phyloP scores from a whole-genome alignment of 2,888 invertebrate genomes.

The Oligia fasciuncula region DNA sequence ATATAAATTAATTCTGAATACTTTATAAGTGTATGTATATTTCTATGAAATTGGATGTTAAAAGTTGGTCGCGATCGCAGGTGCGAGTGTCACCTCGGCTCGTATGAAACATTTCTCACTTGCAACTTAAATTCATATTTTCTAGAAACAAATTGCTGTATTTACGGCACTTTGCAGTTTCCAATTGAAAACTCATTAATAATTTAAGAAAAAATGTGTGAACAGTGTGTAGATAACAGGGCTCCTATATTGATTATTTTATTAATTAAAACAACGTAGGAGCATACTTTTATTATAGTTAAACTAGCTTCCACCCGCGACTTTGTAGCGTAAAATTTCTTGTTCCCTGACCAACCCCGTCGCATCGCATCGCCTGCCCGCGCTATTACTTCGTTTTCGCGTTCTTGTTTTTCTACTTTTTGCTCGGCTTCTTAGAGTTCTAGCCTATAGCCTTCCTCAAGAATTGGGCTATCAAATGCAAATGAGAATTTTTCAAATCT shows the following conservation, averaged over 20 bases:
- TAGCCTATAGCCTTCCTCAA: too few species aligned
- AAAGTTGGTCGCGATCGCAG: slow-evolving; percentile 80
- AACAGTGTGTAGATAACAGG: slow-evolving; percentile 4
- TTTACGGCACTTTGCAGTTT: slow-evolving; percentile 76
- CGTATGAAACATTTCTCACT: slow-evolving; percentile 83
- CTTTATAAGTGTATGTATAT: slow-evolving; percentile 53
- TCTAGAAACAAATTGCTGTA: slow-evolving; percentile 78
- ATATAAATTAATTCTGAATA: slow-evolving; percentile 44
- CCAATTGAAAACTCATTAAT: slow-evolving; percentile 64
- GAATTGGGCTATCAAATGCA: too few species aligned
- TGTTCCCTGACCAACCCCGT: too few species aligned
- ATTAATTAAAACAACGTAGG: slow-evolving; percentile 5
- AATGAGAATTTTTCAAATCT: too few species aligned
- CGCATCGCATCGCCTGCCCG: too few species aligned
- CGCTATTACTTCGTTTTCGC: too few species aligned
- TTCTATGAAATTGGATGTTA: slow-evolving; percentile 69
- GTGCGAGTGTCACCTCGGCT: slow-evolving; percentile 81
- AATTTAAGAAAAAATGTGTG: slow-evolving; percentile 29
- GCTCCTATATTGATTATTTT: slow-evolving; percentile 7
- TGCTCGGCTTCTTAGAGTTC: too few species aligned
- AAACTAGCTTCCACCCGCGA: too few species aligned
- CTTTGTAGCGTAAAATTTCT: too few species aligned
- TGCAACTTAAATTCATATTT: slow-evolving; percentile 82
- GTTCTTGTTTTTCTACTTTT: too few species aligned
- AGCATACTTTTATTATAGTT: not conserved